phyloP scores from a whole-genome alignment of 2,888 invertebrate species.

The Pasiphila rectangulata region DNA sequence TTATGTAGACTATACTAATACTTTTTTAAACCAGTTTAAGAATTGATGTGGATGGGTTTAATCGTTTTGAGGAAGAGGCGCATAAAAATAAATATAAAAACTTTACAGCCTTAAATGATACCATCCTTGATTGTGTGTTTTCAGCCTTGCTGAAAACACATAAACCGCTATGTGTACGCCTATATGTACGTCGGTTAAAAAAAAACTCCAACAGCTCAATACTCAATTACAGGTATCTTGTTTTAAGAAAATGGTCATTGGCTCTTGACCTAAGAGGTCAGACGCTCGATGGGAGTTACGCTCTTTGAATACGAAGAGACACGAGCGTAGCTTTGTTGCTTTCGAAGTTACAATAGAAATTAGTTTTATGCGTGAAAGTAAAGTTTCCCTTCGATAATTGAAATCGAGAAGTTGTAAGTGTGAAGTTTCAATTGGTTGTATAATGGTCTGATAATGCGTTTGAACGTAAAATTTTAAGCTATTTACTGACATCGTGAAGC shows the following conservation, averaged over 20 bases:
- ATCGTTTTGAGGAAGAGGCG: conserved; percentile 43
- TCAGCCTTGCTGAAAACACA: too few relatives aligned
- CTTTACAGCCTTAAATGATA: too few relatives aligned
- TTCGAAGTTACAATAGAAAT: conserved; percentile 23
- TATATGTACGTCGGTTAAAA: too few relatives aligned
- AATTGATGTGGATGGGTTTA: conserved; percentile 69
- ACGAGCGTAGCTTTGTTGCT: conserved; percentile 14
- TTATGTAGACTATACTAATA: too few relatives aligned
- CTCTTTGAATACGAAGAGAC: conserved; percentile 32
- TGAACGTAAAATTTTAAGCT: neutral
- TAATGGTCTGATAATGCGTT: conserved; percentile 18
- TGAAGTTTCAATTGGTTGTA: conserved; percentile 20
- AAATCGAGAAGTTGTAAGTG: conserved; percentile 21
- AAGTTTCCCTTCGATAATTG: conserved; percentile 21
- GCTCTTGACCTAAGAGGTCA: conserved; percentile 34
- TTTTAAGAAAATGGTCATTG: conserved; percentile 32
- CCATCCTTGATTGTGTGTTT: too few relatives aligned
- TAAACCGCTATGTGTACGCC: too few relatives aligned
- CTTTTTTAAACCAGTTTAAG: conserved; percentile 71
- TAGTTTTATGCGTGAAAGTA: conserved; percentile 26
- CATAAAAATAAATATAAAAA: too few relatives aligned
- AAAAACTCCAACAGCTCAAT: neutral
- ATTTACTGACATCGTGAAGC: neutral
- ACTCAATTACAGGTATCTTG: neutral
- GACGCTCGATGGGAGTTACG: conserved; percentile 27